Evolutionary conservation across 2,888 invertebrate species (phyloP).

Genomic region (Hetaerina titia): DNA sequence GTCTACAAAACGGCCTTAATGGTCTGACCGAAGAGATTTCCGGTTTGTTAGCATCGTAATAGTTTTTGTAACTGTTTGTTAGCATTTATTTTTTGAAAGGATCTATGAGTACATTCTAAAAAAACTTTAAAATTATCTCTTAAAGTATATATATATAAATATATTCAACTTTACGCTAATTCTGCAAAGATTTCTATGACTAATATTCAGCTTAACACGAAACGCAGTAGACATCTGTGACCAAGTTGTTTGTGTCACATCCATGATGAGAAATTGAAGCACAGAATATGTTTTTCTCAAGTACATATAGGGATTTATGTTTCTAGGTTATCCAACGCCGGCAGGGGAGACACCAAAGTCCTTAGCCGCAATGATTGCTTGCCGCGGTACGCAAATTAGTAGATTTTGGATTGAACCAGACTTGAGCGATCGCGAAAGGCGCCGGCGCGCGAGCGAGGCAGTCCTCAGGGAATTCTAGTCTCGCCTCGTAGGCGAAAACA

Average conservation of each 20-base stretch:
- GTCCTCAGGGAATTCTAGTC: not conserved
- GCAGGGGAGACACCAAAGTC: not conserved
- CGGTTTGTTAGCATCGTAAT: too few relatives aligned
- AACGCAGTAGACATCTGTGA: too few relatives aligned
- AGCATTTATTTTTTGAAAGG: too few relatives aligned
- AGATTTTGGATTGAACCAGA: not conserved
- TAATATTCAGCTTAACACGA: too few relatives aligned
- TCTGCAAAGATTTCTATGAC: too few relatives aligned
- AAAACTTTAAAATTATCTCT: too few relatives aligned
- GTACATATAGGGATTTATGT: not conserved
- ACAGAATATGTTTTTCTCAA: not conserved
- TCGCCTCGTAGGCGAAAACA: not conserved
- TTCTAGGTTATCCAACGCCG: not conserved
- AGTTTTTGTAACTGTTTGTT: too few relatives aligned
- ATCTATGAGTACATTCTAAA: too few relatives aligned
- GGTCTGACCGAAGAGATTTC: too few relatives aligned
- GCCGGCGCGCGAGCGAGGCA: not conserved
- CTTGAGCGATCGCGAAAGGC: not conserved
- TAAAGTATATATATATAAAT: too few relatives aligned
- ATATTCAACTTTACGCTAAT: too few relatives aligned
- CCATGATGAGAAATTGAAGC: not conserved
- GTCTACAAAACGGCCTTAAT: too few relatives aligned
- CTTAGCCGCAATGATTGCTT: not conserved
- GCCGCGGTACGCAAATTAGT: not conserved
- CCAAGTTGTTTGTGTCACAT: not conserved